Evolutionary conservation across 2,888 invertebrate species (phyloP), one percentile per base, ranked within the genome.

Genomic region (Malthinus flaveolus): DNA sequence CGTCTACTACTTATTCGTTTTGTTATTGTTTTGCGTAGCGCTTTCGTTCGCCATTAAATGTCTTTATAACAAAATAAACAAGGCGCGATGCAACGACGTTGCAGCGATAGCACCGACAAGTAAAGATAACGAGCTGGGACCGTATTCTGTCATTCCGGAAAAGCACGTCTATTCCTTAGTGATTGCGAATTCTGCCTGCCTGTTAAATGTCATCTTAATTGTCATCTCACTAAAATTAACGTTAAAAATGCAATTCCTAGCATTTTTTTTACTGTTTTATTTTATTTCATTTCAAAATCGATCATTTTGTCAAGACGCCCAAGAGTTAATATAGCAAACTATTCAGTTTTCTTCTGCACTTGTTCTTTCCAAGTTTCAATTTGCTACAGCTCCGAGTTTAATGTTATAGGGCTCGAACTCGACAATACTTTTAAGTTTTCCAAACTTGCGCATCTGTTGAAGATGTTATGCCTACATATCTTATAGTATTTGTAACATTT

Each of bases 11-110:
- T 23, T 23, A 23, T 23, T 70, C 69, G 68, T 71, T 71, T 71
- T 68, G 71, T 66, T 68, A 72, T 73, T 72, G 74, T 73, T 73
- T 73, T 70, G 66, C 66, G 44, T 61, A 49, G 49, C 52, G 45
- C 45, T 49, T 36, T 48, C 49, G 49, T 54, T 54, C 54, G 37
- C 49, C 50, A 61, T 61, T 61, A 61, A 52, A 57, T 45, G 57
- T 53, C 51, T 54, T 12, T 32, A 42, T 56, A 54, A 57, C 57
- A 61, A 61, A 61, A 60, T 60, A 54, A 61, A 57, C 61, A 54
- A 54, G 61, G 54, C 39, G 35, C 39, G 54, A 42, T 57, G 61
- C 56, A 61, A 39, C 53, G 50, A 59, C 56, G 12, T 53, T 56
- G 56, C 56, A 56, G 39, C 42, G 57, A 56, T 61, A 54, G 54